A percentile compares a stretch with the other conserved stretches of the same genome.
Evolutionary conservation across 2,797 vertebrate species (phyloP).

Genomic region (Serranus cabrilla): DNA sequence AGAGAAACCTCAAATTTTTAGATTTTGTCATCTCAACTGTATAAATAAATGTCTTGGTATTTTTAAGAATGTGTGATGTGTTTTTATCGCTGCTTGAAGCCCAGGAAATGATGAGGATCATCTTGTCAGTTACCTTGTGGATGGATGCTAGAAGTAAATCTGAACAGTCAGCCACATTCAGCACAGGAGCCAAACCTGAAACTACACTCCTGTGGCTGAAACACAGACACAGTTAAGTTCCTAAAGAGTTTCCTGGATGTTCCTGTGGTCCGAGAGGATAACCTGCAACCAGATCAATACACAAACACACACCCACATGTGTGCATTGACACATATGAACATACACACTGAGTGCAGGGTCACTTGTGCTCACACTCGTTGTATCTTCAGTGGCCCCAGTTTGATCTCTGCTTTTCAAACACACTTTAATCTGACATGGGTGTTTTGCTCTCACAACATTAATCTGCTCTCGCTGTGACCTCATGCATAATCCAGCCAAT

Average conservation of each 20-base stretch:
- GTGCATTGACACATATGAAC: background rate
- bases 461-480: conserved; percentile 10
- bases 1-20: no score
- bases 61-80: no score
- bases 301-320: background rate
- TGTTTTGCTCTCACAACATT: no score
- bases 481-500: conserved; percentile 12
- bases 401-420: conserved; percentile 11
- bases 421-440: background rate
- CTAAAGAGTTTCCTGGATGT: background rate
- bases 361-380: background rate
- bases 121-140: background rate
- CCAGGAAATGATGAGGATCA: background rate
- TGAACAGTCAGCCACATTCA: background rate
- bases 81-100: background rate
- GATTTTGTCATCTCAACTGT: no score
- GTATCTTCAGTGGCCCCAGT: background rate
- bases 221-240: background rate
- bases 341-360: background rate
- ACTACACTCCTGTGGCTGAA: background rate
- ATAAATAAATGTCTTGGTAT: no score
- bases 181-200: background rate
- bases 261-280: background rate
- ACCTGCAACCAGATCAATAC: conserved; percentile 14
- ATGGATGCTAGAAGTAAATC: background rate